Percentiles rank a stretch among this genome's conserved stretches.
phyloP scores from a whole-genome alignment of 2,113 vertebrate species.

The Salminus brasiliensis region DNA sequence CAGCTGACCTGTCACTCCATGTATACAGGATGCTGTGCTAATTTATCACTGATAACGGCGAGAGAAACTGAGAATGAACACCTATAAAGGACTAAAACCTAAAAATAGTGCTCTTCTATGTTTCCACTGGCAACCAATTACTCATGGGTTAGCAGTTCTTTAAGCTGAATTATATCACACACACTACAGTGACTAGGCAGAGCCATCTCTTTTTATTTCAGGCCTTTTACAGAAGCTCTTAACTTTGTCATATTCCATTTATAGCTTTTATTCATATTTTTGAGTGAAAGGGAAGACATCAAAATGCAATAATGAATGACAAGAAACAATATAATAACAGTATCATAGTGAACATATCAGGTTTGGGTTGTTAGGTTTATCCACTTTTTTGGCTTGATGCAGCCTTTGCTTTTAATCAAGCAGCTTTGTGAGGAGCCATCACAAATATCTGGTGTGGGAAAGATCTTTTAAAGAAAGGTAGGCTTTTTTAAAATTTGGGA shows the following conservation, averaged over 20 bases:
- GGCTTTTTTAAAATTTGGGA: no score
- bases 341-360: no score
- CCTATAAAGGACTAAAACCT: background rate
- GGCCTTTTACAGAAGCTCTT: background rate
- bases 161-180: conserved; percentile 13
- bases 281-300: no score
- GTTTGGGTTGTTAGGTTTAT: no score
- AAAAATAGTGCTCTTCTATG: conserved; percentile 22
- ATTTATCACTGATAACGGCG: conserved; percentile 11
- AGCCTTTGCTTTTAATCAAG: no score
- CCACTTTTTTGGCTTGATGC: no score
- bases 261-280: no score
- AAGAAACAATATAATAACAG: no score
- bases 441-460: no score
- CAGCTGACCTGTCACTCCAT: background rate
- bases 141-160: conserved; percentile 27
- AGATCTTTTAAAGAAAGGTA: no score
- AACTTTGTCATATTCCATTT: background rate
- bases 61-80: conserved; percentile 5
- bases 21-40: conserved; percentile 8
- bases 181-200: background rate
- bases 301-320: no score
- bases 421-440: no score
- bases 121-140: conserved; percentile 30
- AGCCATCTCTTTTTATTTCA: background rate